A percentile compares a stretch with the other conserved stretches of the same genome.
phyloP scores from a whole-genome alignment of 1,140 invertebrate genomes.

The Hesperophylax magnus region DNA sequence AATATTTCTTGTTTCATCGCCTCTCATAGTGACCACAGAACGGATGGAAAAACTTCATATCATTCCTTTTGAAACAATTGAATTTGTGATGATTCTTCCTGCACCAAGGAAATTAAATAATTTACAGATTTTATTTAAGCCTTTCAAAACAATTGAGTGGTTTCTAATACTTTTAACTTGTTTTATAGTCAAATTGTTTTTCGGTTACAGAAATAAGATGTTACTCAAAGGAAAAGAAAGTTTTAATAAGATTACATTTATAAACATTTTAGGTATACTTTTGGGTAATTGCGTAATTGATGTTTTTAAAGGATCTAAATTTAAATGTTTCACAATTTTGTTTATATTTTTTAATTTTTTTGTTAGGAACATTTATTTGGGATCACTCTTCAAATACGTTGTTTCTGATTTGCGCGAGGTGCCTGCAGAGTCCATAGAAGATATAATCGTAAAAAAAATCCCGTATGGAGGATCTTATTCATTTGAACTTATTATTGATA shows the following conservation, averaged over 20 bases:
- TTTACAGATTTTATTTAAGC: neutral
- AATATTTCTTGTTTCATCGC: too few species aligned
- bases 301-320: neutral
- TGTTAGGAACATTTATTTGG: neutral
- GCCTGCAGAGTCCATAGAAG: too few species aligned
- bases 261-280: neutral
- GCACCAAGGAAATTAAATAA: neutral
- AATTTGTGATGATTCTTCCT: too few species aligned
- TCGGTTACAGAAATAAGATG: neutral
- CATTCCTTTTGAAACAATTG: too few species aligned
- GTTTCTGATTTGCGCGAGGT: too few species aligned
- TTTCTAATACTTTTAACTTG: neutral
- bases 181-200: neutral
- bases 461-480: too few species aligned
- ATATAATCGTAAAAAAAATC: neutral
- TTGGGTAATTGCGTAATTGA: too few species aligned
- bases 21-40: too few species aligned
- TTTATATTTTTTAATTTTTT: neutral
- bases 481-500: too few species aligned
- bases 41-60: too few species aligned
- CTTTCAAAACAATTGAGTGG: neutral
- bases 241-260: neutral
- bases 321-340: neutral
- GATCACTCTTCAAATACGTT: too few species aligned
- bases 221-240: neutral